Percentiles rank a stretch among this genome's conserved stretches.
phyloP scores from a whole-genome alignment of 2,113 vertebrate genomes.

The Patagioenas fasciata region DNA sequence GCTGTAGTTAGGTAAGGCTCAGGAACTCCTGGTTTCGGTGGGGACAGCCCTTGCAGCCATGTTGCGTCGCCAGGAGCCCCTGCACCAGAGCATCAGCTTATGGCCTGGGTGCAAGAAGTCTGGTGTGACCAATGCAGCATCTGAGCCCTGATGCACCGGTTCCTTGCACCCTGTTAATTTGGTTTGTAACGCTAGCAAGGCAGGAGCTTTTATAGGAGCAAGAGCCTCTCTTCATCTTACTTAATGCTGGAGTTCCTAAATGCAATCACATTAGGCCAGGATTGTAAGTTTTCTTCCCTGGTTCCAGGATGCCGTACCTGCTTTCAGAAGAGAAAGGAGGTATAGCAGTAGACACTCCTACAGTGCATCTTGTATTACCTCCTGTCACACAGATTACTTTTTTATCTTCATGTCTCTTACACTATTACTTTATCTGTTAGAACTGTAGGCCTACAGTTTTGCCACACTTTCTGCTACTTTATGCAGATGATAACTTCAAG shows the following conservation, averaged over 20 bases:
- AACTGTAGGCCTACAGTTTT: not conserved
- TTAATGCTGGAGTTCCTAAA: not conserved
- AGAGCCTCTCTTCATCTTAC: too few species aligned
- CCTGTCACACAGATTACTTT: not conserved
- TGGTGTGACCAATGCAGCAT: not conserved
- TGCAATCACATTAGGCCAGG: accelerated
- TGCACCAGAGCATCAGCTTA: accelerated
- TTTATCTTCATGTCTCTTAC: not conserved
- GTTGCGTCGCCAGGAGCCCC: accelerated
- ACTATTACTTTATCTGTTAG: not conserved
- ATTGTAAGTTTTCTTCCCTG: not conserved
- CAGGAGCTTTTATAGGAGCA: not conserved
- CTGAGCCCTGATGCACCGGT: accelerated
- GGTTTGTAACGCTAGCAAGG: accelerated
- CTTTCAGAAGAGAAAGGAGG: not conserved
- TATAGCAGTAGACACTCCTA: too few species aligned
- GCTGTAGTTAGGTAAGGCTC: accelerated
- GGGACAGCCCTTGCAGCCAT: not conserved
- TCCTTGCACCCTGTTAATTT: accelerated
- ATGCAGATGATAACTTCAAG: not conserved
- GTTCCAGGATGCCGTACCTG: not conserved
- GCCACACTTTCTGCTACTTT: not conserved
- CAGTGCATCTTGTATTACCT: accelerated
- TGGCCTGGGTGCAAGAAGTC: too few species aligned
- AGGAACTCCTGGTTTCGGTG: accelerated